A percentile compares a stretch with the other conserved stretches of the same genome.
These are phyloP conservation scores for Chloroclystis v-ata DNA, from an alignment of 2,888 invertebrate species.

Conservation along the genomic window DNA sequence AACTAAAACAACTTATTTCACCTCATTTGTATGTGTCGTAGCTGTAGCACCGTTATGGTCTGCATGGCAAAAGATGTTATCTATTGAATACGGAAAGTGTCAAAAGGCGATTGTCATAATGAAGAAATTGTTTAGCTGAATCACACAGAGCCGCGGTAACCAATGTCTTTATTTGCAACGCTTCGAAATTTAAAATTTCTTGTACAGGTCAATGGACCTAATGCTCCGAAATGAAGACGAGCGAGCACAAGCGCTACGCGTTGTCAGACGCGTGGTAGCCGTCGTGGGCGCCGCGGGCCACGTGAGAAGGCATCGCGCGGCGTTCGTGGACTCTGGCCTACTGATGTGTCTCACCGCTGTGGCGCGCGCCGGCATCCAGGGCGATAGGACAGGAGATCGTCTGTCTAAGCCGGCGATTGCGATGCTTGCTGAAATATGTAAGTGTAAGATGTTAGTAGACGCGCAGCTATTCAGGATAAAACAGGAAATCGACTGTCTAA, in stretches of 20 bases:
- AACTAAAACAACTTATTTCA: too few relatives aligned
- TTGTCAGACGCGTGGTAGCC: constrained; percentile 80
- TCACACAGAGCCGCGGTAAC: too few relatives aligned
- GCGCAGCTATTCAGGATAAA: too few relatives aligned
- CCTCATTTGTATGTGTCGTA: too few relatives aligned
- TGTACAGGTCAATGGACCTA: constrained; percentile 89
- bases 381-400: constrained; percentile 85
- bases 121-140: too few relatives aligned
- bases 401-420: constrained; percentile 91
- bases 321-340: constrained; percentile 85
- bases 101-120: too few relatives aligned
- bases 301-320: constrained; percentile 81
- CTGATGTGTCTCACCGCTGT: constrained; percentile 89
- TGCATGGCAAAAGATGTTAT: too few relatives aligned
- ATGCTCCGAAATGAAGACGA: constrained; percentile 94
- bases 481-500: too few relatives aligned
- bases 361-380: constrained; percentile 85
- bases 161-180: too few relatives aligned
- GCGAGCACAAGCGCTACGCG: constrained; percentile 92
- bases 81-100: too few relatives aligned
- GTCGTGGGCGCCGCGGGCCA: constrained; percentile 78
- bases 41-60: too few relatives aligned
- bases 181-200: neutral
- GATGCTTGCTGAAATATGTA: constrained; percentile 92
- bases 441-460: constrained; percentile 34